A percentile compares a stretch with the other conserved stretches of the same genome.
These are phyloP conservation scores for Myotis pilosus DNA, from an alignment of 2,797 vertebrate species.

Conservation along the genomic window DNA sequence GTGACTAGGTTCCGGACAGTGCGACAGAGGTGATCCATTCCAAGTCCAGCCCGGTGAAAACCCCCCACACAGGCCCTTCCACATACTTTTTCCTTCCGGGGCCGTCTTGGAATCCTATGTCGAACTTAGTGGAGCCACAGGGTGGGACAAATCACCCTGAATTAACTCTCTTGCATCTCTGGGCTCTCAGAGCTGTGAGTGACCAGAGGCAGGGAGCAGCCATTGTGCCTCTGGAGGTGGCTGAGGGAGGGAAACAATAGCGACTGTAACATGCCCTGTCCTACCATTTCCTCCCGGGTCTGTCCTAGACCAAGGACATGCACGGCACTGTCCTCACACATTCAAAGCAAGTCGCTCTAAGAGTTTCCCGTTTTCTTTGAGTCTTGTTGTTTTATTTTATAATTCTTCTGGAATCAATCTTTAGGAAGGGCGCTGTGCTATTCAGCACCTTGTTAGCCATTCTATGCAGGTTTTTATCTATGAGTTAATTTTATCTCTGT, in stretches of 20 bases:
- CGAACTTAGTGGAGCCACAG: background rate
- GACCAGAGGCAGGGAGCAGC: background rate
- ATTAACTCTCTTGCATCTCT: background rate
- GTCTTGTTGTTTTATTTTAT: background rate
- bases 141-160: background rate
- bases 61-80: background rate
- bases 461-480: background rate
- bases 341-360: background rate
- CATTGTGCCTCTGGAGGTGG: background rate
- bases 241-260: background rate
- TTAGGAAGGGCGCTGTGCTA: background rate
- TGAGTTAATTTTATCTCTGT: background rate
- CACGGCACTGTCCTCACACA: rapidly evolving
- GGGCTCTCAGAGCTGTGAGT: background rate
- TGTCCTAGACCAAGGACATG: background rate
- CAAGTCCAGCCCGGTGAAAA: background rate
- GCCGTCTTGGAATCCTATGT: background rate
- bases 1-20: background rate
- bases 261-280: background rate
- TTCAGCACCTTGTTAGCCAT: background rate
- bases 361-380: background rate
- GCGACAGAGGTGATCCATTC: background rate
- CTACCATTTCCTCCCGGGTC: background rate
- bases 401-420: slow-evolving; percentile 7
- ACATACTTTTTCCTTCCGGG: background rate